Conservation (phyloP, 2,888 invertebrate genomes). For the Phaedon cochleariae region DNA sequence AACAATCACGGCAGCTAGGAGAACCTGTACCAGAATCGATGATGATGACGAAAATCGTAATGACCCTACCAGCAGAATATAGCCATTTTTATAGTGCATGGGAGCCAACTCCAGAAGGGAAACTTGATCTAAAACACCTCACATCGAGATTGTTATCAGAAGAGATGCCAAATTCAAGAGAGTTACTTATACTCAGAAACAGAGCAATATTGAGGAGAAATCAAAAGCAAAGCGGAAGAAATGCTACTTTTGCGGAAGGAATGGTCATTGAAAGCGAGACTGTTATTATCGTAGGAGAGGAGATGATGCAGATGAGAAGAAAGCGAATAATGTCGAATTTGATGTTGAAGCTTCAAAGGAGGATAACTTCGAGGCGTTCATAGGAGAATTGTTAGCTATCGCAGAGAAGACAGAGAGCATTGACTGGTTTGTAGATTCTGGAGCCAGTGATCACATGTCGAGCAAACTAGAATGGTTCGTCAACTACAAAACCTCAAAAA, state of each 20-base stretch:
- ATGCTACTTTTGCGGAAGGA: no score
- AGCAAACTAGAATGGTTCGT: neutral
- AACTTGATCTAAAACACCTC: neutral
- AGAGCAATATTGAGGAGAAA: no score
- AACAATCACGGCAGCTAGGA: neutral
- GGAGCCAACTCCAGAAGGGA: neutral
- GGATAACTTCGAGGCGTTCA: neutral
- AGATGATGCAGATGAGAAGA: no score
- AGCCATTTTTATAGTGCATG: slow-evolving; percentile 11
- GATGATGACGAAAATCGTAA: slow-evolving; percentile 17
- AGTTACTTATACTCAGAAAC: no score
- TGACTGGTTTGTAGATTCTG: neutral
- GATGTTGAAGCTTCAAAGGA: neutral
- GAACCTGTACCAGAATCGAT: slow-evolving; percentile 4
- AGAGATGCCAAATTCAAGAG: no score
- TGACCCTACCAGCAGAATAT: slow-evolving; percentile 14
- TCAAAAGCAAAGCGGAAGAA: no score
- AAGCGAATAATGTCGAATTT: neutral
- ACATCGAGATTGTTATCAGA: neutral
- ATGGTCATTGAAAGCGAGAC: no score
- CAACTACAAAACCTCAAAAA: neutral
- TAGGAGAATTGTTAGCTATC: neutral
- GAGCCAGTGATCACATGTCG: neutral
- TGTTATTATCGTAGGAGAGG: no score
- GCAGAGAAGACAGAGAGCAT: neutral